Evolutionary conservation across 37 sponge, comb jelly and placozoan species (phyloP).

Genomic region (Halichondria panicea): DNA sequence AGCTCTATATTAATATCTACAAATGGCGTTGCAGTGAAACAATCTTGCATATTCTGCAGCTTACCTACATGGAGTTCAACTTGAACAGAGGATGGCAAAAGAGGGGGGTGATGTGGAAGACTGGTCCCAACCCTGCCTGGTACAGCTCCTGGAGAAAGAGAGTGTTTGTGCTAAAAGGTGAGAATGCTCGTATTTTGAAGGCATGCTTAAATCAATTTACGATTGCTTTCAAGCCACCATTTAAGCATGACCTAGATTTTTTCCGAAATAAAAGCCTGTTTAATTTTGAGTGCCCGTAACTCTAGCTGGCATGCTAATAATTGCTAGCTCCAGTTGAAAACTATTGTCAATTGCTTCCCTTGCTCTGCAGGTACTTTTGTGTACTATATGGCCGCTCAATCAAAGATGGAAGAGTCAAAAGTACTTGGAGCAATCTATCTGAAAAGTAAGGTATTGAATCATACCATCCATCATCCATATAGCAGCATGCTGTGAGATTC

Average conservation of each 20-base stretch:
- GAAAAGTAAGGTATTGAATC: slow-evolving; percentile 38
- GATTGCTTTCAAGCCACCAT: too few relatives aligned
- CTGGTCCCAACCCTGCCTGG: slow-evolving; percentile 67
- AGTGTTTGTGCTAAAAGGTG: slow-evolving; percentile 58
- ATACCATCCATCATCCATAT: not conserved
- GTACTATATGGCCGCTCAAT: slow-evolving; percentile 31
- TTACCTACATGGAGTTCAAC: slow-evolving; percentile 36
- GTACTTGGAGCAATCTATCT: slow-evolving; percentile 60
- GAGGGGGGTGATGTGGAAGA: slow-evolving; percentile 56
- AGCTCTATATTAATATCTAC: not conserved
- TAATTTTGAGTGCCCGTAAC: too few relatives aligned
- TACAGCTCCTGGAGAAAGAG: slow-evolving; percentile 52
- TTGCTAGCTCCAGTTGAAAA: too few relatives aligned
- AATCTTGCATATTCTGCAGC: slow-evolving; percentile 14
- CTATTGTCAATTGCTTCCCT: not conserved
- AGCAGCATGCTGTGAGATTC: not conserved
- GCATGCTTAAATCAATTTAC: too few relatives aligned
- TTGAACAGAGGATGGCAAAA: slow-evolving; percentile 40
- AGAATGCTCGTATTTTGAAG: not conserved
- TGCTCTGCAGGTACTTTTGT: slow-evolving; percentile 52
- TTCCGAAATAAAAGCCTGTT: too few relatives aligned
- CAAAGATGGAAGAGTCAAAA: slow-evolving; percentile 5
- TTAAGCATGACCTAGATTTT: too few relatives aligned
- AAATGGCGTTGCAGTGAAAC: not conserved
- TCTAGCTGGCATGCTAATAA: too few relatives aligned